Conservation (phyloP, 1,140 invertebrate genomes). For the Acromyrmex heyeri region DNA sequence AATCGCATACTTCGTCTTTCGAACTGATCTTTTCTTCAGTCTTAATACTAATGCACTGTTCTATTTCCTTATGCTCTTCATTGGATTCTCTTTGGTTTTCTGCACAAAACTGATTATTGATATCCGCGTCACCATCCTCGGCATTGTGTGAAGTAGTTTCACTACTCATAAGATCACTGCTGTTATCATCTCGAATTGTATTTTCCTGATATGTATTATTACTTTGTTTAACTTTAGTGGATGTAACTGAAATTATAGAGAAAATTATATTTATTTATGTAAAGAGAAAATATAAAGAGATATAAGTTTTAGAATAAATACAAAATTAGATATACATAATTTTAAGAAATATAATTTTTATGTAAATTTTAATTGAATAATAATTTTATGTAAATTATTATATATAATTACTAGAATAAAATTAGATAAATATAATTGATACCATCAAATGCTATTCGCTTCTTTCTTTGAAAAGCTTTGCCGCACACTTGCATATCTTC, state of each 20-base stretch:
- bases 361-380: not conserved
- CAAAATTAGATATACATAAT: not conserved
- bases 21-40: slow-evolving; percentile 26
- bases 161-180: slow-evolving; percentile 4
- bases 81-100: slow-evolving; percentile 34
- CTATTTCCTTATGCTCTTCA: not conserved
- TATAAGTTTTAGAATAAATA: not conserved
- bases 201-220: slow-evolving; percentile 42
- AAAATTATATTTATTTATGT: slow-evolving; percentile 2
- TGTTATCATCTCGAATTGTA: slow-evolving; percentile 31
- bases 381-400: not conserved
- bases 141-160: slow-evolving; percentile 26
- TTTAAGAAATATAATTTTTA: not conserved
- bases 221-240: slow-evolving; percentile 44
- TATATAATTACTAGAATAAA: not conserved
- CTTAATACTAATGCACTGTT: not conserved
- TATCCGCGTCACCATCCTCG: not conserved
- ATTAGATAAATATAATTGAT: slow-evolving; percentile 22
- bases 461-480: slow-evolving; percentile 84
- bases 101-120: not conserved
- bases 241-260: slow-evolving; percentile 54
- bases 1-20: slow-evolving; percentile 30
- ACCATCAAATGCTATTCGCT: slow-evolving; percentile 85
- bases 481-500: slow-evolving; percentile 81
- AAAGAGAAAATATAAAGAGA: not conserved